A percentile compares a stretch with the other conserved stretches of the same genome.
Evolutionary conservation across 2,113 vertebrate genomes (phyloP).

Genomic region (Leuciscus idus): DNA sequence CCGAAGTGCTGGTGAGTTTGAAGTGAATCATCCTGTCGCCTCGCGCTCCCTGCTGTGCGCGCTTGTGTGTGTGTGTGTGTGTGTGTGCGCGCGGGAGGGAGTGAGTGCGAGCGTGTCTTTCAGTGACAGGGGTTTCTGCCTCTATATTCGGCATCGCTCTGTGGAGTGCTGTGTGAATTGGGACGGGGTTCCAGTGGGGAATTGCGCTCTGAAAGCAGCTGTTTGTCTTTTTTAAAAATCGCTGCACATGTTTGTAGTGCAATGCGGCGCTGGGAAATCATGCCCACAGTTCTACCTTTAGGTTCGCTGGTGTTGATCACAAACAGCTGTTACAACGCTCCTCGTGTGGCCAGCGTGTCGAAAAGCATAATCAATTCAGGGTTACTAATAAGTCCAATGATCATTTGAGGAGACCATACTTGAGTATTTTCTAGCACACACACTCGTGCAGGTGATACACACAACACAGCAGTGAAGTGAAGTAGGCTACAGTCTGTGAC

Average conservation of each 20-base stretch:
- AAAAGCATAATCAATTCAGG: neutral
- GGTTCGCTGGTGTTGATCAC: slow-evolving; percentile 23
- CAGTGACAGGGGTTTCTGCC: slow-evolving; percentile 34
- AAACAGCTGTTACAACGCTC: slow-evolving; percentile 28
- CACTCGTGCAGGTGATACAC: neutral
- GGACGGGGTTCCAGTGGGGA: slow-evolving; percentile 29
- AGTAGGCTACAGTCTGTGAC: neutral
- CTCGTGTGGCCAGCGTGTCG: neutral
- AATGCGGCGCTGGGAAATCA: neutral
- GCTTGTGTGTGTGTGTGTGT: neutral
- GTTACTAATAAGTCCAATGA: neutral
- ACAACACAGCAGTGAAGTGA: neutral
- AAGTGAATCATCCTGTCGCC: slow-evolving; percentile 26
- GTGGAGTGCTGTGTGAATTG: slow-evolving; percentile 43
- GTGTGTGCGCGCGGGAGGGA: neutral
- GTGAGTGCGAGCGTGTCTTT: neutral
- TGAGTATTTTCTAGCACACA: neutral
- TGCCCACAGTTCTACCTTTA: slow-evolving; percentile 7
- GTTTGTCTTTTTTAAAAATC: slow-evolving; percentile 16
- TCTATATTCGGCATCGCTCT: slow-evolving; percentile 54
- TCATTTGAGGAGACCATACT: neutral
- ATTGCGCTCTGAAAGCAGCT: slow-evolving; percentile 39
- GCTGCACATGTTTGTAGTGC: slow-evolving; percentile 20
- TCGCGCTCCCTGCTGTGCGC: slow-evolving; percentile 4
- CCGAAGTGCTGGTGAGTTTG: slow-evolving; percentile 17